Evolutionary conservation across 2,888 invertebrate genomes (phyloP).

Genomic region (Eulithis testata): DNA sequence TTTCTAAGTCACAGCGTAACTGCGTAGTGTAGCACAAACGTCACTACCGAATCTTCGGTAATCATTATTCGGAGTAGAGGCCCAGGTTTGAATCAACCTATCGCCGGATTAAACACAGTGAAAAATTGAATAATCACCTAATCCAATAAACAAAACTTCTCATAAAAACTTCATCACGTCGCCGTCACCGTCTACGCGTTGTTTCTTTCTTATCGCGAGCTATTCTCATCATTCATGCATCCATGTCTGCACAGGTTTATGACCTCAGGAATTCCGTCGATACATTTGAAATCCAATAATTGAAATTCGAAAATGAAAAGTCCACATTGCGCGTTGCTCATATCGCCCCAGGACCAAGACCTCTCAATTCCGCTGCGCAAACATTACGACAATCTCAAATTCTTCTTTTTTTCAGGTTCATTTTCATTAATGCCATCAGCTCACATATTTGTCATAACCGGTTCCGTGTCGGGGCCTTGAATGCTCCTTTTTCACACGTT

Average conservation of each 20-base stretch:
- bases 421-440: constrained; percentile 82
- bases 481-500: constrained; percentile 77
- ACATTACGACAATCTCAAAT: constrained; percentile 56
- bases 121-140: no score
- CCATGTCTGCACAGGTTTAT: constrained; percentile 2
- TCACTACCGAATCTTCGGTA: no score
- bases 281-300: constrained; percentile 15
- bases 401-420: constrained; percentile 66
- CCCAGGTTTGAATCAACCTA: no score
- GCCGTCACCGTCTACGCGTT: no score
- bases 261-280: not conserved
- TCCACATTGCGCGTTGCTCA: not conserved
- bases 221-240: not conserved
- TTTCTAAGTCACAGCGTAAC: no score
- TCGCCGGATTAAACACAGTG: no score
- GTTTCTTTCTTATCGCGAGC: no score
- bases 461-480: constrained; percentile 63
- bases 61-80: no score
- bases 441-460: constrained; percentile 84
- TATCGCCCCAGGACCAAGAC: constrained; percentile 45
- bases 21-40: no score
- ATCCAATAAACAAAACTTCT: no score
- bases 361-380: constrained; percentile 48
- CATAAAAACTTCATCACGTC: no score
- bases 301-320: constrained; percentile 28